Evolutionary conservation across 2,797 vertebrate species (phyloP).

Genomic region (Huso huso): DNA sequence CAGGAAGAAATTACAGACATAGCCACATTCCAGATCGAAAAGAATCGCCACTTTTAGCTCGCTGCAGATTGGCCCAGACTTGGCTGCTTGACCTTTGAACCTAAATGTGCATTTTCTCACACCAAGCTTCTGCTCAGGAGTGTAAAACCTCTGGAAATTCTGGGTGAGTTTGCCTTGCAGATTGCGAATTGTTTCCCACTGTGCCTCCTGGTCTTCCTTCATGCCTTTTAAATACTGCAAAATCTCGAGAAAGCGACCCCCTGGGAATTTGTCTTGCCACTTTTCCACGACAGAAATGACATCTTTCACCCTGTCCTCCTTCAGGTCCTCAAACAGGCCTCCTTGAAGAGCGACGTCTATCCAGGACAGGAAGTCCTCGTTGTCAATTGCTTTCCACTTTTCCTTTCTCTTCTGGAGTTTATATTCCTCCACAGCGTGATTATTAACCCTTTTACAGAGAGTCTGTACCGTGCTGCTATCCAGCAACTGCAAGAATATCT

Average conservation of each 20-base stretch:
- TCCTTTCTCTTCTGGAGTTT: constrained; percentile 25
- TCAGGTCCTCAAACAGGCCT: constrained; percentile 36
- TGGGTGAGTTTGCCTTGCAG: constrained; percentile 39
- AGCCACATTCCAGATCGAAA: constrained; percentile 43
- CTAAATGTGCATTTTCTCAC: constrained; percentile 51
- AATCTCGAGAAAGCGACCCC: constrained; percentile 42
- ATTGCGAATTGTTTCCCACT: constrained; percentile 42
- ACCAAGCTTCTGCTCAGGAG: constrained; percentile 35
- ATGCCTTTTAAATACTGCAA: constrained; percentile 37
- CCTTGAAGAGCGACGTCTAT: constrained; percentile 44
- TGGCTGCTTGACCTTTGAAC: constrained; percentile 20
- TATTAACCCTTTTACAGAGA: constrained; percentile 34
- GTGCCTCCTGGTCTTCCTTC: constrained; percentile 31
- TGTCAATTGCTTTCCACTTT: constrained; percentile 34
- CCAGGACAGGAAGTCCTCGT: constrained; percentile 39
- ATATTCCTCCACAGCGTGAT: constrained; percentile 18
- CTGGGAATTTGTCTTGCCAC: constrained; percentile 42
- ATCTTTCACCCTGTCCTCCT: constrained; percentile 19
- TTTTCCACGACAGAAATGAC: constrained; percentile 32
- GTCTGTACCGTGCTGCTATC: constrained; percentile 38
- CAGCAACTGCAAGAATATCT: constrained; percentile 41
- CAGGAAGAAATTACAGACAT: constrained; percentile 51
- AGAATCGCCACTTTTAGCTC: constrained; percentile 44
- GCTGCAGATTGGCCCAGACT: constrained; percentile 7
- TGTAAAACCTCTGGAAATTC: constrained; percentile 38